Evolutionary conservation across 2,113 vertebrate genomes (phyloP), one percentile per base, ranked within the genome.

Genomic region (Empidonax alnorum): DNA sequence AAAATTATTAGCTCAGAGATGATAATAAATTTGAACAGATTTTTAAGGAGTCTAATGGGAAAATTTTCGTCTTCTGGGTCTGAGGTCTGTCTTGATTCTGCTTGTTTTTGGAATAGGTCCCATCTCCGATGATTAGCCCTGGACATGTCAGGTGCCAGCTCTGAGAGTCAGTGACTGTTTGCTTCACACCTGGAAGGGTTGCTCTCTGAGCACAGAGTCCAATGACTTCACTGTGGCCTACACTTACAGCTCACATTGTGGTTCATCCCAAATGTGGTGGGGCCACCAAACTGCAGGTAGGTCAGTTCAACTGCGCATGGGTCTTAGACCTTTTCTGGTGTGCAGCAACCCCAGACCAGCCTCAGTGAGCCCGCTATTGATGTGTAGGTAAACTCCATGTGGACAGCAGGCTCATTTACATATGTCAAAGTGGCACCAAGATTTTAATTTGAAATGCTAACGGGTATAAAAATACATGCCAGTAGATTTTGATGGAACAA

Each of bases 201-300:
- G 50, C 7, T 31, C 8, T 35, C 31, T 22, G 18, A 10, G 33
- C 72, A 33, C 39, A 46, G 47, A 59, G 15, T 12, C 23, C 23
- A 10, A 7, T 1, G 18, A n/a, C 33, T 86, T 42, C 39, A 33
- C 20, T 56, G 67, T 33, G 9, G 7, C 7, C n/a, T 28, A 8
- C 33, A 12, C 4, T 33, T 22, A 13, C 1, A 1, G 24, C 23
- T 68, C 33, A 21, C 27, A 3, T 72, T 35, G 9, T 3, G 14
- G 35, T 30, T 73, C n/a, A 39, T 41, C 37, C 81, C n/a, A 52
- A 23, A 39, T 4, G 35, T 44, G 35, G 35, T 3, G 23, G 33
- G 39, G 30, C 25, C 35, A 50, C 39, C 1, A 2, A 37, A 33
- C 39, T 47, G 71, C 75, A 76, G 62, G 44, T 52, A 35, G 59